A percentile compares a stretch with the other conserved stretches of the same genome.
phyloP scores from a whole-genome alignment of 1,140 invertebrate genomes.

The Drosophila setifemur region DNA sequence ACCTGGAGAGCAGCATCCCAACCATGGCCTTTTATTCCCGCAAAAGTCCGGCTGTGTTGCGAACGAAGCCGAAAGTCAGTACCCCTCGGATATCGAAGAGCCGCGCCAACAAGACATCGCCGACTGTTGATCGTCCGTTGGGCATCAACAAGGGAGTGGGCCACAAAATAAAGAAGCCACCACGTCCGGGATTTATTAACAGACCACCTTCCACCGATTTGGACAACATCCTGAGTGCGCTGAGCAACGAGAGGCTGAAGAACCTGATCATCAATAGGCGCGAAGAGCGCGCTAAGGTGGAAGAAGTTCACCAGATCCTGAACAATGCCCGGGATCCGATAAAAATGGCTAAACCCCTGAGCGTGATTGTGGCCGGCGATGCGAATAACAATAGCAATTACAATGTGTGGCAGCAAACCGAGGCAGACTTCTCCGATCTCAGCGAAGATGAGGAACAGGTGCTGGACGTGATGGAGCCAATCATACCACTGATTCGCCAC shows the following conservation, averaged over 20 bases:
- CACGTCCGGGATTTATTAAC: not conserved
- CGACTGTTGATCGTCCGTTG: slow-evolving; percentile 3
- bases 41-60: not conserved
- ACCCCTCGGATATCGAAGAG: not conserved
- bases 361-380: slow-evolving; percentile 33
- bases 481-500: slow-evolving; percentile 67
- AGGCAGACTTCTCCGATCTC: slow-evolving; percentile 52
- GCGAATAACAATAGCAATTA: slow-evolving; percentile 60
- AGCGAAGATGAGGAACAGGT: slow-evolving; percentile 46
- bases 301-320: slow-evolving; percentile 68
- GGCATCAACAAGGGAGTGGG: slow-evolving; percentile 65
- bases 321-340: slow-evolving; percentile 66
- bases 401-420: slow-evolving; percentile 6
- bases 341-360: slow-evolving; percentile 73
- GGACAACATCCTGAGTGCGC: slow-evolving; percentile 49
- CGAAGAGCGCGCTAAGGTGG: slow-evolving; percentile 62
- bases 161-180: slow-evolving; percentile 60
- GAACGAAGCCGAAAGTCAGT: not conserved
- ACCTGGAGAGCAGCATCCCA: slow-evolving; percentile 47
- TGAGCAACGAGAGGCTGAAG: slow-evolving; percentile 70
- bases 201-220: slow-evolving; percentile 31
- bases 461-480: slow-evolving; percentile 43
- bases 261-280: slow-evolving; percentile 62
- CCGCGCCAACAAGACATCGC: slow-evolving; percentile 29
- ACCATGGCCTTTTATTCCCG: slow-evolving; percentile 58